Base-by-base conservation (phyloP, 2,797 vertebrate genomes). In the Hydrocynus forskahlii region DNA sequence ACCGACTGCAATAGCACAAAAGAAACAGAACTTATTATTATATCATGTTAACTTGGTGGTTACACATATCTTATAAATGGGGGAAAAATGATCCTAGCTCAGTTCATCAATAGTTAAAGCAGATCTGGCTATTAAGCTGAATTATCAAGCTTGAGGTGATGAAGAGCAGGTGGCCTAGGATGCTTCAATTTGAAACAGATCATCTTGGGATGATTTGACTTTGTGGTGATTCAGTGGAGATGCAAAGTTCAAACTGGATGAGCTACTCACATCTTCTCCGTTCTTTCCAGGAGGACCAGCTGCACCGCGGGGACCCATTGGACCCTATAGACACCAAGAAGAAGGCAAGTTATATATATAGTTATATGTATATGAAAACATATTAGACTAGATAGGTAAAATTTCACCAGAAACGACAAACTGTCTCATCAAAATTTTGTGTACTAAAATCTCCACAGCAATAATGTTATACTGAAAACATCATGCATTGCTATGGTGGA, bases 251-350 rank as follows among this genome's bases (percentile, higher is more conserved):
- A 13, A 21, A 43, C 2, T 19, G 69, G 17, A 54, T 59, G 43
- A 77, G 43, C 64, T 72, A 96, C 97, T 97, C 93, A 99, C 98
- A 66, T 99, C 98, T 90, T 99, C 98, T 94, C 98, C 98, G 0
- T 99, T 99, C 96, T 99, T 99, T 91, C 98, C 98, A 92, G 97
- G 92, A 72, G 97, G 92, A 40, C 98, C 98, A 0, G 96, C 90
- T 0, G 97, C 54, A 84, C 98, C 98, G 83, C 97, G 97, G 85
- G 97, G 97, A 93, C 98, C 97, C 97, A 99, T 96, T 88, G 98
- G 76, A 92, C 98, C 98, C 98, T 99, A 86, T 57, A 90, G 62
- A 83, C 89, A 75, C 87, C 0, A 79, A 25, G 50, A 43, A 76
- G 66, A 55, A 62, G 66, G 8, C 45, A 55, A 19, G 78, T 86